Percentiles rank a stretch among this genome's conserved stretches.
phyloP scores from a whole-genome alignment of 1,140 invertebrate species.

The Dolichoris vasculosae region DNA sequence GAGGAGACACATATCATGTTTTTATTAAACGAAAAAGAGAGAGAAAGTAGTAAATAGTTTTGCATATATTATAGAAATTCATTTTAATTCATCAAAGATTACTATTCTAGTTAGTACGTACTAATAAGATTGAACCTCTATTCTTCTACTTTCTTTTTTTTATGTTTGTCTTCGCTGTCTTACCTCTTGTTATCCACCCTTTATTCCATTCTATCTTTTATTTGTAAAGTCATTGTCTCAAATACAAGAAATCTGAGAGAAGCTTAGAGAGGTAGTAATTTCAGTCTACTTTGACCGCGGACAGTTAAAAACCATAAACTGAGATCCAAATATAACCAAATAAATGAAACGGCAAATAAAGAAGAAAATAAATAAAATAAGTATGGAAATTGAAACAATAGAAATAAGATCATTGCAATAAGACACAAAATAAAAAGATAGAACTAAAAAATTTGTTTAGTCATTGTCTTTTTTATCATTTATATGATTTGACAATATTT shows the following conservation, averaged over 20 bases:
- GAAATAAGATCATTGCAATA: not conserved
- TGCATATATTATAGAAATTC: not conserved
- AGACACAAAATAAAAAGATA: not conserved
- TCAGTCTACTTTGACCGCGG: slow-evolving; percentile 54
- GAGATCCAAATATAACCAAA: not conserved
- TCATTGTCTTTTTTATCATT: slow-evolving; percentile 9
- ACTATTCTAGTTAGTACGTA: not conserved
- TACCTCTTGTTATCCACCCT: not conserved
- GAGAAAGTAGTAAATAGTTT: not conserved
- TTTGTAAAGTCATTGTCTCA: slow-evolving; percentile 62
- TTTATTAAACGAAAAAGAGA: not conserved
- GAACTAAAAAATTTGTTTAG: not conserved
- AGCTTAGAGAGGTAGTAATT: slow-evolving; percentile 58
- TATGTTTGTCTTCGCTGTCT: too few relatives aligned
- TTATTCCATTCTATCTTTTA: slow-evolving; percentile 20
- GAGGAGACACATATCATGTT: not conserved
- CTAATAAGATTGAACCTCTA: slow-evolving; percentile 27
- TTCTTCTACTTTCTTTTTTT: not conserved
- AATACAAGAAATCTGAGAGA: slow-evolving; percentile 52
- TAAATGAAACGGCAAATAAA: not conserved
- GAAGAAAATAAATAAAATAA: slow-evolving; percentile 24
- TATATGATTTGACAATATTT: slow-evolving; percentile 43
- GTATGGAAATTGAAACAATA: not conserved
- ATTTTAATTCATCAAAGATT: not conserved
- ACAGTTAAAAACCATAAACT: not conserved